These are phyloP conservation scores for Nipponia nippon DNA, from an alignment of 2,113 vertebrate genomes.

Conservation along the genomic window DNA sequence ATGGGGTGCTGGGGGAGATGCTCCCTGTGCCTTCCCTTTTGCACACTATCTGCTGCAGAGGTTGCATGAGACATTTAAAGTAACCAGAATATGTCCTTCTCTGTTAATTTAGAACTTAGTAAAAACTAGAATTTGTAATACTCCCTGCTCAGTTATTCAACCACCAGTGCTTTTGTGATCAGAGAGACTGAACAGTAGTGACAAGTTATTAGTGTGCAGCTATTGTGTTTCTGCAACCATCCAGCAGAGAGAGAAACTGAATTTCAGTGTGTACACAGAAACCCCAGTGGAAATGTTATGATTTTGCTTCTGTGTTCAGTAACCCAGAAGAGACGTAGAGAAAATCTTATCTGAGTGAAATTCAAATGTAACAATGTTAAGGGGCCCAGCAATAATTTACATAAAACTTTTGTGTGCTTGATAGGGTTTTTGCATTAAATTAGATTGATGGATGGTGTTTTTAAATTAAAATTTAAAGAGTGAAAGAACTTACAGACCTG, in stretches of 20 bases:
- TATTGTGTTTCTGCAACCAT: not conserved
- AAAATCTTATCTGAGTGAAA: not conserved
- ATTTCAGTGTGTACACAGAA: not conserved
- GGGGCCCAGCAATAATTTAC: not conserved
- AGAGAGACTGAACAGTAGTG: not conserved
- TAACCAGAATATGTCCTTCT: not conserved
- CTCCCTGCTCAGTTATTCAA: not conserved
- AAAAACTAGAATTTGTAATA: not conserved
- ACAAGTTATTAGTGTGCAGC: not conserved
- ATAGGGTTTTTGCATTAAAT: not conserved
- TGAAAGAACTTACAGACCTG: rapidly evolving
- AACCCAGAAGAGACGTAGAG: not conserved
- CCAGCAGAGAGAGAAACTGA: not conserved
- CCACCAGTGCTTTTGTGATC: not conserved
- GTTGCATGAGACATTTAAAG: not conserved
- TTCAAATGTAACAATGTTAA: not conserved
- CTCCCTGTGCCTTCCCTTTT: not conserved
- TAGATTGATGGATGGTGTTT: not conserved
- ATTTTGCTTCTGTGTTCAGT: not conserved
- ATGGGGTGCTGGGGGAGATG: rapidly evolving
- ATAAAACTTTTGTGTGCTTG: not conserved
- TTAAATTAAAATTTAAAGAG: not conserved
- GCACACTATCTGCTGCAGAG: not conserved
- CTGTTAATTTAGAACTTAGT: not conserved
- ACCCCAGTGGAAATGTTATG: not conserved